A percentile compares a stretch with the other conserved stretches of the same genome.
phyloP scores from a whole-genome alignment of 1,140 invertebrate genomes.

The Drosophila busckii region DNA sequence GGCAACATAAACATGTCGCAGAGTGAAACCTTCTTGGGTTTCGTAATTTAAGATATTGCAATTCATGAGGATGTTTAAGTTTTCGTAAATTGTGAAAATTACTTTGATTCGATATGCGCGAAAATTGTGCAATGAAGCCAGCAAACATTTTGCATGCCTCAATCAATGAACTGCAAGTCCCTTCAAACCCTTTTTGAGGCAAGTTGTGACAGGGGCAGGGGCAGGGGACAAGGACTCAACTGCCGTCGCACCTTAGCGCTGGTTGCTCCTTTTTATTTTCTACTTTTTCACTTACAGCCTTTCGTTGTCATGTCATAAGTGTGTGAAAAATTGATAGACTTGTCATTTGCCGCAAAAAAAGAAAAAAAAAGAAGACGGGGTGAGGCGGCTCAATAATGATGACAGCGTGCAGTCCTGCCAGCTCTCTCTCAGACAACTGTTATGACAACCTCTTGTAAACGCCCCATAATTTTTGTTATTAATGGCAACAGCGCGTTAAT shows the following conservation, averaged over 20 bases:
- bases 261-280: background rate
- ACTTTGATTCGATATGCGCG: conserved; percentile 59
- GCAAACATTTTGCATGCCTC: conserved; percentile 59
- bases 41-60: conserved; percentile 63
- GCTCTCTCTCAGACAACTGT: conserved; percentile 65
- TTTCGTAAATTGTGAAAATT: conserved; percentile 63
- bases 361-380: too few species aligned
- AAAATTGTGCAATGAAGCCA: conserved; percentile 66
- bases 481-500: conserved; percentile 51
- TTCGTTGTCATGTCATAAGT: conserved; percentile 54
- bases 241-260: background rate
- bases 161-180: conserved; percentile 9
- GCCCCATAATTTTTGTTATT: conserved; percentile 76
- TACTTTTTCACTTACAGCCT: conserved; percentile 42
- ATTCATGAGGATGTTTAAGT: conserved; percentile 56
- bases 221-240: conserved; percentile 13
- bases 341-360: conserved; percentile 53
- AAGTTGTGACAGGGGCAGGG: conserved; percentile 28
- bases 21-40: too few species aligned
- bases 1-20: conserved; percentile 18
- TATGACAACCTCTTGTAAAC: conserved; percentile 76
- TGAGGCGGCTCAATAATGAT: conserved; percentile 53
- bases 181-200: conserved; percentile 32
- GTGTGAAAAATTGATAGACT: conserved; percentile 77
- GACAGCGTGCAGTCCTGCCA: conserved; percentile 20